Percentiles rank a stretch among this genome's conserved stretches.
These are phyloP conservation scores for Blomia tropicalis DNA, from an alignment of 2,888 invertebrate species.

Conservation along the genomic window DNA sequence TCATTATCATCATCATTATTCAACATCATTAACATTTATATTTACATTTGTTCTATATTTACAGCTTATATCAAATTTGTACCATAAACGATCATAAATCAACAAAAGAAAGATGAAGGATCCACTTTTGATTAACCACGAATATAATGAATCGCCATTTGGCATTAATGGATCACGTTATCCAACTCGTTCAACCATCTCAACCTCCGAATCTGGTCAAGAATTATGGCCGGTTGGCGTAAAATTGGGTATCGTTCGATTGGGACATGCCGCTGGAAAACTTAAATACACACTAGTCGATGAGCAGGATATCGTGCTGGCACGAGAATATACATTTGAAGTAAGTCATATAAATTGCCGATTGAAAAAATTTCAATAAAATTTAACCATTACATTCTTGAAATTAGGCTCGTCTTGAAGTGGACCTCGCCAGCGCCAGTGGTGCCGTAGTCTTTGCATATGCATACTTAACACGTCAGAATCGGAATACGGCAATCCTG, in stretches of 20 bases:
- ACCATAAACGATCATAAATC: too few species aligned
- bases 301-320: conserved; percentile 39
- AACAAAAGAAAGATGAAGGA: too few species aligned
- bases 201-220: conserved; percentile 10
- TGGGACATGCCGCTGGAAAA: conserved; percentile 40
- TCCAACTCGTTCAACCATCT: not conserved
- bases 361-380: not conserved
- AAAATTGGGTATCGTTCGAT: conserved; percentile 37
- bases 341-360: conserved; percentile 30
- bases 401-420: conserved; percentile 38
- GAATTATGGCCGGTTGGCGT: conserved; percentile 24
- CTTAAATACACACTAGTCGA: conserved; percentile 41
- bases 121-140: conserved; percentile 10
- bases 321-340: conserved; percentile 40
- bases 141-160: conserved; percentile 3
- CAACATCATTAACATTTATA: too few species aligned
- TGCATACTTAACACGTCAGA: conserved; percentile 34
- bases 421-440: conserved; percentile 39
- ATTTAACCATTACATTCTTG: not conserved
- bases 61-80: too few species aligned
- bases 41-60: too few species aligned
- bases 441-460: conserved; percentile 40
- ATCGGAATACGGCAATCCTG: not conserved
- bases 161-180: not conserved
- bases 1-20: too few species aligned